Evolutionary conservation across 2,888 invertebrate species (phyloP).

Genomic region (Machimus rusticus): DNA sequence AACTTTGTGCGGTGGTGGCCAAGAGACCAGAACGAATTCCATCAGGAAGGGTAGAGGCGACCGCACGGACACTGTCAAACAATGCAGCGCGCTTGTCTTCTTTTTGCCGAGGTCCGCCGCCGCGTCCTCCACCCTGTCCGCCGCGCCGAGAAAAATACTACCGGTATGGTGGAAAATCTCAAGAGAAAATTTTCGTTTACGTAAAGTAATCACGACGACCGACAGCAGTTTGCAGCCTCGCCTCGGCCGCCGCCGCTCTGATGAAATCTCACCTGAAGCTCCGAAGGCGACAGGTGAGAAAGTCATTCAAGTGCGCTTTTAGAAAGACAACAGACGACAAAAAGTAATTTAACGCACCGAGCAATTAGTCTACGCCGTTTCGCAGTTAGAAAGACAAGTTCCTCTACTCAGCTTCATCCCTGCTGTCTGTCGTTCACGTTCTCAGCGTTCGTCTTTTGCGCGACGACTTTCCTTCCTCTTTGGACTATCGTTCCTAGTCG

Average conservation of each 20-base stretch:
- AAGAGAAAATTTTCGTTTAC: background rate
- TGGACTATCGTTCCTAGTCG: background rate
- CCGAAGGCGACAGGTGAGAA: background rate
- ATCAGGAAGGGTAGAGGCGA: conserved; percentile 24
- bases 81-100: conserved; percentile 23
- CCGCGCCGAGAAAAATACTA: background rate
- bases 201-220: background rate
- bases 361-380: background rate
- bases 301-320: background rate
- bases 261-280: background rate
- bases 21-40: conserved; percentile 51
- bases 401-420: background rate
- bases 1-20: conserved; percentile 51
- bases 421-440: background rate
- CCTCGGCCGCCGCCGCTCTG: background rate
- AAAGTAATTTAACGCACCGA: background rate
- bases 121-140: background rate
- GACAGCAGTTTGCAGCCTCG: background rate
- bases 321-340: background rate
- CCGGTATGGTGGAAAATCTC: background rate
- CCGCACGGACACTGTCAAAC: conserved; percentile 29
- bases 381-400: background rate
- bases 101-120: background rate
- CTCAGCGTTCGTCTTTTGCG: background rate
- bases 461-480: background rate